Evolutionary conservation across 2,797 vertebrate genomes (phyloP).

Genomic region (Chromobotia macracanthus): DNA sequence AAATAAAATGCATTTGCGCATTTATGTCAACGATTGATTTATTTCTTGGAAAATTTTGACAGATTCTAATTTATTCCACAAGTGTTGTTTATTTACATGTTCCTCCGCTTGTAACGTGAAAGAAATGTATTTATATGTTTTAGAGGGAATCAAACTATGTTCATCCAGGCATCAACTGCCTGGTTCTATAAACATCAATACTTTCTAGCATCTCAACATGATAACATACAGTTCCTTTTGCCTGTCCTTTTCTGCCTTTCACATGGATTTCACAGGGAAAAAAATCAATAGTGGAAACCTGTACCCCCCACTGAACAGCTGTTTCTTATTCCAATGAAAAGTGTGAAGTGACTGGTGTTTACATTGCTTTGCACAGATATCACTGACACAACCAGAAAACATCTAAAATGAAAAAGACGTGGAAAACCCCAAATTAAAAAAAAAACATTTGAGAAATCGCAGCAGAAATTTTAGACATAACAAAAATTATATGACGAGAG

Average conservation of each 20-base stretch:
- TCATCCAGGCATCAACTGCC: conserved; percentile 48
- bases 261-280: conserved; percentile 53
- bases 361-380: conserved; percentile 68
- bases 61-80: not conserved
- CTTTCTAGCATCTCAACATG: conserved; percentile 62
- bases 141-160: not conserved
- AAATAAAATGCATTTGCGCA: not conserved
- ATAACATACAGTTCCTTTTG: conserved; percentile 61
- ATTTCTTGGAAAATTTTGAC: not conserved
- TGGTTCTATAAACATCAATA: conserved; percentile 61
- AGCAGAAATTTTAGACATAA: conserved; percentile 75
- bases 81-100: not conserved
- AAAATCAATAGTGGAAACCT: conserved; percentile 47
- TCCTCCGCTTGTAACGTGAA: not conserved
- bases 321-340: conserved; percentile 70
- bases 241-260: conserved; percentile 56
- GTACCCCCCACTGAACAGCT: conserved; percentile 68
- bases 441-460: conserved; percentile 69
- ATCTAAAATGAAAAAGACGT: conserved; percentile 45
- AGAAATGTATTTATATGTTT: conserved; percentile 11
- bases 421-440: conserved; percentile 47
- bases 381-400: conserved; percentile 63
- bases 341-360: conserved; percentile 72
- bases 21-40: not conserved
- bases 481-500: conserved; percentile 72